Evolutionary conservation across 2,888 invertebrate genomes (phyloP), one percentile per base, ranked within the genome.

Genomic region (Micropterix aruncella): DNA sequence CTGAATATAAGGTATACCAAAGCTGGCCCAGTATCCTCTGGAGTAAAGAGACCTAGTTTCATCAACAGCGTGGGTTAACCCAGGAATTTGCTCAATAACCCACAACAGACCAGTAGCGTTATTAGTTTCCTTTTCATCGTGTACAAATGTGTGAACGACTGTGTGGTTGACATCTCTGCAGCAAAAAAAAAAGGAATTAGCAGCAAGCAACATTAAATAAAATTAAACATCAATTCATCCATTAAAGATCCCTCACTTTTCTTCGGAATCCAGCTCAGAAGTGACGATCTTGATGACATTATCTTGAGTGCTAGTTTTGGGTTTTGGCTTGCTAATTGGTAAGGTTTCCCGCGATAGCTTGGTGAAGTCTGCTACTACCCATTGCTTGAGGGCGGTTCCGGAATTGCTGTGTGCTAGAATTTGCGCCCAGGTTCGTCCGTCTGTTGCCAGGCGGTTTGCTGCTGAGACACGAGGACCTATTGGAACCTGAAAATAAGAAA

Each of bases 351-450:
- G 5, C 12, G 27, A 27, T 27, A 81, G 76, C 48, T 71, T 70
- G 42, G 76, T 77, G 55, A 81, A 81, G 60, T 90, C 85, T 0
- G 89, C 73, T 3, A 85, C 71, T 53, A 90, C 75, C 92, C 92
- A 94, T 58, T 93, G 90, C 57, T 89, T 88, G 60, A 83, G 83
- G 47, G 86, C 86, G 38, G 88, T 88, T 14, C 83, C 84, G 19
- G 87, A 85, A 66, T 88, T 85, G 58, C 75, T 80, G 4, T 66
- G 64, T 0, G 77, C 70, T 55, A 92, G 76, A 1, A 75, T 62
- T 38, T 75, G 69, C 1, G 80, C 77, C 93, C 93, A 94, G 3
- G 78, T 70, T 45, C 74, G 68, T 1, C 83, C 83, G 54, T 76
- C 77, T 4, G 67, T 66, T 0, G 91, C 80, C 42, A 94, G 64